Percentiles rank a stretch among this genome's conserved stretches.
Conservation (phyloP, 2,888 invertebrate genomes). For the Cosmia pyralina region DNA sequence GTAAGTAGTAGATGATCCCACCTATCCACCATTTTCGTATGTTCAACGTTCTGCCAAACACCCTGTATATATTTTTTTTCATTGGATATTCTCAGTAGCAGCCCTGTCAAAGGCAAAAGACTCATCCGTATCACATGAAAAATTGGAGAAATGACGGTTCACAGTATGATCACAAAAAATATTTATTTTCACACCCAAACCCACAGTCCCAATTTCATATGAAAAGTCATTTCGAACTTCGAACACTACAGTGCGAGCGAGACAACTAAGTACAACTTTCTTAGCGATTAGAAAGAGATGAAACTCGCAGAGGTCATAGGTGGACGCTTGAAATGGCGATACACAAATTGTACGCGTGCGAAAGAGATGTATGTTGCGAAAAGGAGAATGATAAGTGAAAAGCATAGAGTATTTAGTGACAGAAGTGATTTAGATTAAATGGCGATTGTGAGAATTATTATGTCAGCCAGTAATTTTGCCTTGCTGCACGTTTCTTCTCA, state of each 20-base stretch:
- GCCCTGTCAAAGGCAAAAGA: not conserved
- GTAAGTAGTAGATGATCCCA: too few species aligned
- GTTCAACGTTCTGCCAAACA: too few species aligned
- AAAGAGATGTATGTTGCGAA: slow-evolving; percentile 70
- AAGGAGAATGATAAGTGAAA: slow-evolving; percentile 75
- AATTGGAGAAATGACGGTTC: not conserved
- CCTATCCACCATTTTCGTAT: too few species aligned
- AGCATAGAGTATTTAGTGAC: slow-evolving; percentile 71
- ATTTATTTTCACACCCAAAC: not conserved
- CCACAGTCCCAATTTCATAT: not conserved
- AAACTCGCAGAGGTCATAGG: slow-evolving; percentile 71
- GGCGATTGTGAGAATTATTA: not conserved
- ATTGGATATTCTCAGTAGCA: not conserved
- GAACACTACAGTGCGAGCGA: slow-evolving; percentile 39
- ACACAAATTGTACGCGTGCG: slow-evolving; percentile 24
- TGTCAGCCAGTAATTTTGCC: not conserved
- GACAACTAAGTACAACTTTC: slow-evolving; percentile 54
- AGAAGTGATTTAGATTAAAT: slow-evolving; percentile 41
- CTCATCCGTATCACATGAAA: not conserved
- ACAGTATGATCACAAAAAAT: not conserved
- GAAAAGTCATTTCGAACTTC: slow-evolving; percentile 33
- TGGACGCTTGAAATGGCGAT: slow-evolving; percentile 64
- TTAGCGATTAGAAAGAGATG: slow-evolving; percentile 68
- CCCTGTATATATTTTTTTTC: too few species aligned
- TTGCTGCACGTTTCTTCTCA: not conserved